A percentile compares a stretch with the other conserved stretches of the same genome.
These are phyloP conservation scores for Helobdella robusta DNA, from an alignment of 2,888 invertebrate species.

Conservation along the genomic window DNA sequence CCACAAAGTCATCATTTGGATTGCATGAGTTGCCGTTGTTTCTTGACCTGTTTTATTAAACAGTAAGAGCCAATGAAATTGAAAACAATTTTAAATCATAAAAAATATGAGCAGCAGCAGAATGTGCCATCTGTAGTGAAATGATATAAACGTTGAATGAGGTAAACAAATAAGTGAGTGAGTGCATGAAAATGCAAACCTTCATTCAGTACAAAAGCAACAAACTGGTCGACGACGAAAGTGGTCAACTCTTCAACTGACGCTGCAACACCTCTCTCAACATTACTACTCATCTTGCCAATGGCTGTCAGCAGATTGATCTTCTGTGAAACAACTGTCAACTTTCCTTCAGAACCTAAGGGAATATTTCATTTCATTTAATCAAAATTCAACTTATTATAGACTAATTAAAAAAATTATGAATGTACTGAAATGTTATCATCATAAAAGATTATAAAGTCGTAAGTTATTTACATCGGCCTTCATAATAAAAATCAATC, in stretches of 20 bases:
- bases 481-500: too few species aligned
- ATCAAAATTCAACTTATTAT: neutral
- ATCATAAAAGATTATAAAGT: neutral
- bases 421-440: neutral
- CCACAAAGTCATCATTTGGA: constrained; percentile 75
- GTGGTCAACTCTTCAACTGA: constrained; percentile 56
- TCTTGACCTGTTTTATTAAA: constrained; percentile 80
- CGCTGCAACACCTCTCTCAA: constrained; percentile 56
- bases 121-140: neutral
- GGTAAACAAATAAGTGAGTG: neutral
- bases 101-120: too few species aligned
- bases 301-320: constrained; percentile 69
- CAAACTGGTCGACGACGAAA: constrained; percentile 60
- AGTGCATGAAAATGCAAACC: constrained; percentile 40
- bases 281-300: constrained; percentile 65
- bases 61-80: too few species aligned
- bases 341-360: constrained; percentile 70
- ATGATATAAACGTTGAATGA: neutral
- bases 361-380: constrained; percentile 1
- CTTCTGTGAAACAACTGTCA: constrained; percentile 77
- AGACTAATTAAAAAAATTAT: neutral
- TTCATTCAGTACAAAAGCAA: constrained; percentile 72
- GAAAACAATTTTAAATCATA: too few species aligned
- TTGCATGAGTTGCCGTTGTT: constrained; percentile 69
- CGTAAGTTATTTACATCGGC: too few species aligned